A percentile compares a stretch with the other conserved stretches of the same genome.
These are phyloP conservation scores for Mycalesis mineus DNA, from an alignment of 2,888 invertebrate genomes.

Conservation along the genomic window DNA sequence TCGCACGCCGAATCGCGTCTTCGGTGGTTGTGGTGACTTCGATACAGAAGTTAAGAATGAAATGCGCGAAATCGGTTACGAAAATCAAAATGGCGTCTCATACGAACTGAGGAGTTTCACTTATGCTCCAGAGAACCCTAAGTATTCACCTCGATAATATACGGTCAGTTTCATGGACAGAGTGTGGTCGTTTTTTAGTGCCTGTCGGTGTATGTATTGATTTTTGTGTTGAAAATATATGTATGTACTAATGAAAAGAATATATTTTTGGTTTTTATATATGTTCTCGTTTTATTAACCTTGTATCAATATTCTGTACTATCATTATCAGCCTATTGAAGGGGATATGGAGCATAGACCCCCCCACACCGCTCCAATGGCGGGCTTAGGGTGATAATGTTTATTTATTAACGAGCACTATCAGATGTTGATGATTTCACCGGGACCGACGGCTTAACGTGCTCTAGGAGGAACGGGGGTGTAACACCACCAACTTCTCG, in stretches of 20 bases:
- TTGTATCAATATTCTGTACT: too few species aligned
- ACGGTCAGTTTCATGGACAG: constrained; percentile 23
- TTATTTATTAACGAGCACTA: too few species aligned
- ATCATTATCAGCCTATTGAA: too few species aligned
- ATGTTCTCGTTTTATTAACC: constrained; percentile 29
- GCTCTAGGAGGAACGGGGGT: too few species aligned
- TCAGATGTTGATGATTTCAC: too few species aligned
- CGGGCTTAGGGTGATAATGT: too few species aligned
- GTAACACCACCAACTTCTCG: too few species aligned
- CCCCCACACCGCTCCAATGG: too few species aligned
- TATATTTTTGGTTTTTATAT: constrained; percentile 72
- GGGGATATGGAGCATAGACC: too few species aligned
- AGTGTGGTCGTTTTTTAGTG: constrained; percentile 35
- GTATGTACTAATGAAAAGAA: constrained; percentile 62
- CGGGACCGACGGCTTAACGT: too few species aligned
- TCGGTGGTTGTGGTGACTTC: constrained; percentile 60
- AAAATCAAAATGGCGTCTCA: constrained; percentile 77
- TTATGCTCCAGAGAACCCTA: constrained; percentile 91
- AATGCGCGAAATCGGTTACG: constrained; percentile 51
- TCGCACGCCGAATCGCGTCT: constrained; percentile 58
- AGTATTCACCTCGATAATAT: constrained; percentile 85
- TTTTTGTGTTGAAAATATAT: constrained; percentile 44
- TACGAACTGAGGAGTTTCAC: constrained; percentile 93
- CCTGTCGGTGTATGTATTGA: constrained; percentile 37
- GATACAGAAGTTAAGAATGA: constrained; percentile 43